Evolutionary conservation across 2,888 invertebrate genomes (phyloP).

Genomic region (Acronicta alni): DNA sequence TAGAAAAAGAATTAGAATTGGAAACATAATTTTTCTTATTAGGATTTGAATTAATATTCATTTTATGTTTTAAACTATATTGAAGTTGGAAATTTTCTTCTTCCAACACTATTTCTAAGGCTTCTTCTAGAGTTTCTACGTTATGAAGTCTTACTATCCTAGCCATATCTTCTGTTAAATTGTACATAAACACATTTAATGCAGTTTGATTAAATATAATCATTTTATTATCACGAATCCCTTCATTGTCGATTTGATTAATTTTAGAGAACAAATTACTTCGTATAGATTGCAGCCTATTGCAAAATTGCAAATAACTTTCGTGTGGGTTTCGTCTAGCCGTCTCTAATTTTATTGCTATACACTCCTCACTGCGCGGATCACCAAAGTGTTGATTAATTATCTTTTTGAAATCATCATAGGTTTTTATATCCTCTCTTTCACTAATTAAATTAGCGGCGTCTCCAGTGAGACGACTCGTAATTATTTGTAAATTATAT

Average conservation of each 20-base stretch:
- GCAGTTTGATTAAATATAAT: too few relatives aligned
- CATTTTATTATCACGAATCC: too few relatives aligned
- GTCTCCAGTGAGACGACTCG: conserved; percentile 22
- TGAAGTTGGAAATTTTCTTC: not conserved
- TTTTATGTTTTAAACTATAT: not conserved
- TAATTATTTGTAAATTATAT: conserved; percentile 26
- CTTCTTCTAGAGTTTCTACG: not conserved
- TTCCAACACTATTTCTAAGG: not conserved
- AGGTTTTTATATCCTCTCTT: conserved; percentile 30
- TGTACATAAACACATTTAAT: too few relatives aligned
- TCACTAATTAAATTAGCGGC: conserved; percentile 30
- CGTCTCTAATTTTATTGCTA: conserved; percentile 32
- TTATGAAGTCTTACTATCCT: not conserved
- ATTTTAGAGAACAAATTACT: not conserved
- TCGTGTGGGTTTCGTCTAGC: conserved; percentile 24
- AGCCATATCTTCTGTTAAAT: too few relatives aligned
- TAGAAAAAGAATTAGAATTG: not conserved
- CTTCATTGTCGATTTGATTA: not conserved
- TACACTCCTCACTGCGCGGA: conserved; percentile 6
- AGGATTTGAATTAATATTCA: not conserved
- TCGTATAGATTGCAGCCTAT: conserved; percentile 24
- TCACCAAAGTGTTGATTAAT: conserved; percentile 31
- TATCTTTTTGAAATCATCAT: conserved; percentile 16
- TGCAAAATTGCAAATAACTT: conserved; percentile 32
- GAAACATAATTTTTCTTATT: not conserved